Percentiles rank a stretch among this genome's conserved stretches.
Conservation (phyloP, 2,797 vertebrate genomes). For the Trematomus bernacchii region DNA sequence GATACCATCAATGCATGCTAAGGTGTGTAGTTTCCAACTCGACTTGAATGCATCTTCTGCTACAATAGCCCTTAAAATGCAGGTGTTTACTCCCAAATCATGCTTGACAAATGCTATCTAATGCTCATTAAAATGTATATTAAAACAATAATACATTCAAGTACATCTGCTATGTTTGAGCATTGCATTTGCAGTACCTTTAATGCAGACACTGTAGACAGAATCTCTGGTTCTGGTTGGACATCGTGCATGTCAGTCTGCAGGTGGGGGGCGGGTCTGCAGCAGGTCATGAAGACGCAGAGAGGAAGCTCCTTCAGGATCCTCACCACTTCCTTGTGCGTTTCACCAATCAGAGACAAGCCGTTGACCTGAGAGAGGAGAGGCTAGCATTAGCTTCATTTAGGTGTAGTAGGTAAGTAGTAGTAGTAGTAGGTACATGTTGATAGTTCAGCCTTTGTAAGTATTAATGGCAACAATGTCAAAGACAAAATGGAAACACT, state of each 20-base stretch:
- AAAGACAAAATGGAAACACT: not conserved
- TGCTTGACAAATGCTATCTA: no score
- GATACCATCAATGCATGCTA: constrained; percentile 5
- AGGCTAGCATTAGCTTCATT: not conserved
- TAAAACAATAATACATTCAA: not conserved
- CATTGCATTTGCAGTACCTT: constrained; percentile 81
- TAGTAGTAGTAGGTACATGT: no score
- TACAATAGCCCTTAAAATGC: not conserved
- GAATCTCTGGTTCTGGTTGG: constrained; percentile 74
- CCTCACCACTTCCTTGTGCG: constrained; percentile 94
- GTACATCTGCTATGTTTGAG: not conserved
- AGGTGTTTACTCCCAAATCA: no score
- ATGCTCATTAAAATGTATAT: not conserved
- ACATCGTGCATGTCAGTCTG: constrained; percentile 74
- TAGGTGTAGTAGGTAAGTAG: not conserved
- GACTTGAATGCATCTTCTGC: constrained; percentile 11
- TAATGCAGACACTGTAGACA: constrained; percentile 74
- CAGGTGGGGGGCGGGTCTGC: constrained; percentile 85
- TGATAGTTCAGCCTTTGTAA: no score
- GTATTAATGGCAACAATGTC: not conserved
- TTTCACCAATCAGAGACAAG: constrained; percentile 94
- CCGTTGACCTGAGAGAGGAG: constrained; percentile 90
- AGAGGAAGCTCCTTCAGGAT: constrained; percentile 96
- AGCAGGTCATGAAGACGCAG: constrained; percentile 93
- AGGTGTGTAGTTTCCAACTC: no score